Base-by-base conservation (phyloP, 1,140 invertebrate genomes). In the Drosophila parvula region DNA sequence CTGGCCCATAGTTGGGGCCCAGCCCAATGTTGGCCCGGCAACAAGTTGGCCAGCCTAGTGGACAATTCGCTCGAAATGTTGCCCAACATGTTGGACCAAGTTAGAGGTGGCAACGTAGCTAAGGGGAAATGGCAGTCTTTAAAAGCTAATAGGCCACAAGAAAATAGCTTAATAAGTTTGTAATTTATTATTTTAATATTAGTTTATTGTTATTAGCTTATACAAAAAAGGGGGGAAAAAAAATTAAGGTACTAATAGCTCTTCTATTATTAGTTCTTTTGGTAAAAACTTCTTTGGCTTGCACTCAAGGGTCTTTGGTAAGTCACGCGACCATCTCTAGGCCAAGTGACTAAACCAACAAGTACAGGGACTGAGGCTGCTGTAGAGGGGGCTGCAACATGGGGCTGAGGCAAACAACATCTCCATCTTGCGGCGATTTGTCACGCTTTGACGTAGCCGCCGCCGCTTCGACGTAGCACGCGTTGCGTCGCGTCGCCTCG, bases 361-460 rank as follows among this genome's bases (percentile, higher is more conserved):
- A 69, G 57, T 59, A 60, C 28, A 30, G 11, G 12, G 51, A 40
- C 48, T 41, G 14, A 14, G 44, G n/a, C 5, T 16, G n/a, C 3
- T 16, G 8, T n/a, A 5, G 27, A 16, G 32, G 22, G 18, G 34
- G 11, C 50, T 38, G 28, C 11, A n/a, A 12, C 10, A 8, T 50
- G 34, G 14, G 48, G 18, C 1, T 9, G n/a, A 18, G 27, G 60
- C 8, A 44, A 73, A 43, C 36, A 47, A 63, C 64, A 64, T 57
- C 71, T 50, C 48, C 73, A 80, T 69, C 56, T 53, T 57, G 58
- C 40, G 44, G 60, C 74, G 63, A 85, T 85, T 85, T 85, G 81
- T 86, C 81, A 86, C 82, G 78, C 81, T 84, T 78, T 85, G 81
- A 85, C 74, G 74, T 81, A 69, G 57, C 40, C 27, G 59, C 57